Percentiles rank a stretch among this genome's conserved stretches.
Evolutionary conservation across 1,140 invertebrate genomes (phyloP).

Genomic region (Drosophila bocki): DNA sequence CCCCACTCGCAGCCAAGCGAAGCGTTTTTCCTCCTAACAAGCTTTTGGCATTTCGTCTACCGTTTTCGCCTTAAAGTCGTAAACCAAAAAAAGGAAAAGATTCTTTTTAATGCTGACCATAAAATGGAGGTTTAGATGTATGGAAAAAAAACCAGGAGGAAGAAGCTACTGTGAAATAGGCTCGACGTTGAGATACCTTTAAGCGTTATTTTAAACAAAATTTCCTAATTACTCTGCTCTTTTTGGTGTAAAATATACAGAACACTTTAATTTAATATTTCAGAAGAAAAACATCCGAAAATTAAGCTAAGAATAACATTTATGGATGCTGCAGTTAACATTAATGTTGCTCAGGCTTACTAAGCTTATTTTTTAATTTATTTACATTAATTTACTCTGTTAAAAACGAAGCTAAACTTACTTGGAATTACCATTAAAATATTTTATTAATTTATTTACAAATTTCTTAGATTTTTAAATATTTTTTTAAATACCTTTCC

Average conservation of each 20-base stretch:
- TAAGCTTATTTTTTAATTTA: no score
- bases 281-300: no score
- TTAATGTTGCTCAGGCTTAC: no score
- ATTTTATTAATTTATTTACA: not conserved
- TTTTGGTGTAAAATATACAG: no score
- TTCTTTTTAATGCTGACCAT: slow-evolving; percentile 65
- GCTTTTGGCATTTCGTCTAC: slow-evolving; percentile 76
- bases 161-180: not conserved
- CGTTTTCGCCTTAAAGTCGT: slow-evolving; percentile 58
- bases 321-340: no score
- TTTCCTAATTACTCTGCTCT: fast-evolving
- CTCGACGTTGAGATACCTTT: not conserved
- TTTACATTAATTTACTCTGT: no score
- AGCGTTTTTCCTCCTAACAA: slow-evolving; percentile 74
- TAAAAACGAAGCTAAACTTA: not conserved
- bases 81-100: slow-evolving; percentile 49
- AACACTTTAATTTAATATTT: not conserved
- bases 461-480: not conserved
- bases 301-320: not conserved
- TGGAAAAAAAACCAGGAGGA: not conserved
- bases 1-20: slow-evolving; percentile 16
- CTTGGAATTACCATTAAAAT: not conserved
- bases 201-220: no score
- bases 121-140: slow-evolving; percentile 25
- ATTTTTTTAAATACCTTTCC: not conserved